Percentiles rank a stretch among this genome's conserved stretches.
Evolutionary conservation across 2,113 vertebrate genomes (phyloP).

Genomic region (Gallinago paraguaiae): DNA sequence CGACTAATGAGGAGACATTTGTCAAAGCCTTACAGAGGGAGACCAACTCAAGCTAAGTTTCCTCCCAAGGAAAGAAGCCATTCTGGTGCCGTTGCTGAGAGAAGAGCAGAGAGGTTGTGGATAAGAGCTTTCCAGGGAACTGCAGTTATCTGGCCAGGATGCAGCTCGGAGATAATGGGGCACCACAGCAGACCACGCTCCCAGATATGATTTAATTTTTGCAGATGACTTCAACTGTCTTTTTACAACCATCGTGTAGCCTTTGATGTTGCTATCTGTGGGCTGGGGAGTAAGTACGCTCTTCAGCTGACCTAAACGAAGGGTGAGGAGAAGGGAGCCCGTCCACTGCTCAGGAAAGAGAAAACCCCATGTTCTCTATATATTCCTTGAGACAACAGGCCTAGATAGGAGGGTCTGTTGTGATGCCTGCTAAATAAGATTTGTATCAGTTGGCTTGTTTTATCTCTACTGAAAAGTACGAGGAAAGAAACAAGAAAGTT

Average conservation of each 20-base stretch:
- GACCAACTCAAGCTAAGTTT: neutral
- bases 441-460: neutral
- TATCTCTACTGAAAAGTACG: neutral
- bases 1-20: slow-evolving; percentile 38
- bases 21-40: neutral
- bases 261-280: neutral
- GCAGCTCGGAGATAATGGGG: neutral
- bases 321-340: neutral
- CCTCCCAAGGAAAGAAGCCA: neutral
- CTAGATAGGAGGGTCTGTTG: neutral
- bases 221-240: neutral
- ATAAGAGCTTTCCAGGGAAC: slow-evolving; percentile 15
- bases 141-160: slow-evolving; percentile 10
- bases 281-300: neutral
- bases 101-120: neutral
- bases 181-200: neutral
- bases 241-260: neutral
- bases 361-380: neutral
- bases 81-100: neutral
- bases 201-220: neutral
- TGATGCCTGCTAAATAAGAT: neutral
- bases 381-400: neutral
- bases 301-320: neutral
- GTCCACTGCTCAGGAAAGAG: neutral
- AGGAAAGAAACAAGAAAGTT: neutral